phyloP scores from a whole-genome alignment of 1,140 invertebrate species.

The Drosophila pectinifera region DNA sequence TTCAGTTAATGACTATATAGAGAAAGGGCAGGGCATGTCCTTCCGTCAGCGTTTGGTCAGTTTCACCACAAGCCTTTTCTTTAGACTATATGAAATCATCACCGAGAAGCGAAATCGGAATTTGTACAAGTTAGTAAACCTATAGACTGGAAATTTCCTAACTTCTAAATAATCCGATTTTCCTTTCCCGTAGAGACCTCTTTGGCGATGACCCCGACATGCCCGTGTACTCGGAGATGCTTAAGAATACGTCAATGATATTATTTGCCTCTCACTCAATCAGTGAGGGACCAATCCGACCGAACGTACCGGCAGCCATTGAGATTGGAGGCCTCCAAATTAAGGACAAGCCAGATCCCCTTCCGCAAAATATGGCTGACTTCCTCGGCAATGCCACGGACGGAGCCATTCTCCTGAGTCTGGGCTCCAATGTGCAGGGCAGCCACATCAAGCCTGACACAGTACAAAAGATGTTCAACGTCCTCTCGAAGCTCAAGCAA shows the following conservation, averaged over 20 bases:
- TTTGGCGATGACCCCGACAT: conserved; percentile 43
- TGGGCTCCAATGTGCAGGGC: conserved; percentile 86
- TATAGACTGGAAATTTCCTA: not conserved
- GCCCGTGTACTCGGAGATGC: not conserved
- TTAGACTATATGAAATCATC: too few species aligned
- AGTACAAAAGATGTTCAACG: conserved; percentile 84
- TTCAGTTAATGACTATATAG: not conserved
- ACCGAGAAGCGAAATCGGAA: not conserved
- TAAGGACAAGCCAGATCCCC: conserved; percentile 57
- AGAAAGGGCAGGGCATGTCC: conserved; percentile 19
- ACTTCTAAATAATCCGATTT: not conserved
- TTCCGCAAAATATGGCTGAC: conserved; percentile 59
- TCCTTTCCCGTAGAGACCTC: conserved; percentile 14
- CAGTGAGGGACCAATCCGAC: conserved; percentile 64
- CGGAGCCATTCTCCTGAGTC: conserved; percentile 86
- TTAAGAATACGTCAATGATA: conserved; percentile 60
- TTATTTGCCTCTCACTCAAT: conserved; percentile 55
- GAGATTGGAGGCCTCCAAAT: conserved; percentile 85
- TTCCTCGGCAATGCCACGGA: conserved; percentile 54
- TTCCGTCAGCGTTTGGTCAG: conserved; percentile 9
- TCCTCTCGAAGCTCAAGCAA: conserved; percentile 84
- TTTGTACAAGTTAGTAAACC: conserved; percentile 33
- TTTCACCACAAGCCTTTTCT: too few species aligned
- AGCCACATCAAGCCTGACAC: conserved; percentile 80
- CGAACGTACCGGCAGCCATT: conserved; percentile 77